Evolutionary conservation across 2,888 invertebrate genomes (phyloP).

Genomic region (Pseudococcus viburni): DNA sequence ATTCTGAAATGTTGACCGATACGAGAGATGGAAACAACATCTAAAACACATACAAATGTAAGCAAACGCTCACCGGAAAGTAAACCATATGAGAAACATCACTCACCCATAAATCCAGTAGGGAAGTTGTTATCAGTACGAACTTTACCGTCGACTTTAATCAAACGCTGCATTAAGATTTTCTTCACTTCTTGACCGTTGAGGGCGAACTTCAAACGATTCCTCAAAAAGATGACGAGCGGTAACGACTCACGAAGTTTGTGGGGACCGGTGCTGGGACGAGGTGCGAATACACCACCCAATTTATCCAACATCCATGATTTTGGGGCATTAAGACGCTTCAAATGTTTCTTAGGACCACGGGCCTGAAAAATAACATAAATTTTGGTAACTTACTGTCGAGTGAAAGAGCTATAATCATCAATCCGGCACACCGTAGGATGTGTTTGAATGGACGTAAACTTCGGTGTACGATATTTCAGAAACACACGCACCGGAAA

Average conservation of each 20-base stretch:
- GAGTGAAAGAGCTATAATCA: not conserved
- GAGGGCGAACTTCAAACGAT: conserved; percentile 97
- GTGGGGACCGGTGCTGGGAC: conserved; percentile 98
- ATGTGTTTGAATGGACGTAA: not conserved
- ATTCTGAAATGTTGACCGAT: conserved; percentile 98
- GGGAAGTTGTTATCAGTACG: conserved; percentile 98
- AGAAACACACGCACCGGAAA: not conserved
- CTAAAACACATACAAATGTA: conserved; percentile 75
- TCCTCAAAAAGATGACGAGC: conserved; percentile 95
- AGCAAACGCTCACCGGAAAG: not conserved
- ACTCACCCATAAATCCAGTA: conserved; percentile 98
- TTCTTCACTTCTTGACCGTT: conserved; percentile 97
- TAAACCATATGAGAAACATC: not conserved
- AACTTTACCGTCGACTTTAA: conserved; percentile 98
- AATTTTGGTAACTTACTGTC: not conserved
- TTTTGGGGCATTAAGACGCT: conserved; percentile 98
- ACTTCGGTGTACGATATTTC: not conserved
- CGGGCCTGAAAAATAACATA: conserved; percentile 81
- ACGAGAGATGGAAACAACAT: conserved; percentile 98
- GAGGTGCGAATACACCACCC: conserved; percentile 97
- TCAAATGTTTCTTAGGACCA: conserved; percentile 99
- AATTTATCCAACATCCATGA: conserved; percentile 99
- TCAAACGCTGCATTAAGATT: conserved; percentile 97
- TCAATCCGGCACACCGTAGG: conserved; percentile 24
- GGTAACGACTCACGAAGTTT: conserved; percentile 97